Evolutionary conservation across 2,797 vertebrate species (phyloP).

Genomic region (Cryptoprocta ferox): DNA sequence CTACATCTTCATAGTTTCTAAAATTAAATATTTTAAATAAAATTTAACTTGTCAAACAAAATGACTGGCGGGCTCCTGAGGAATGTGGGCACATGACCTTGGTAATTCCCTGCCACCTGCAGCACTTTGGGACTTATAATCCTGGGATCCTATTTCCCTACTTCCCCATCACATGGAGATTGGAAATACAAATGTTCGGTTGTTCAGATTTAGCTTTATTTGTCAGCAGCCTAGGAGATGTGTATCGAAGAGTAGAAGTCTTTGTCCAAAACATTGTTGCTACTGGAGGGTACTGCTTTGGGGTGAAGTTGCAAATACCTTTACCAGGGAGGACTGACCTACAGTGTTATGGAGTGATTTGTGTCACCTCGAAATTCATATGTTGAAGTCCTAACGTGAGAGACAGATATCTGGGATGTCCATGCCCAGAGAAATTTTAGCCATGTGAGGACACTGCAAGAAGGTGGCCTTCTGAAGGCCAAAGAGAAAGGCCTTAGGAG

Average conservation of each 20-base stretch:
- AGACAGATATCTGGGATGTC: background rate
- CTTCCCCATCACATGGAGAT: background rate
- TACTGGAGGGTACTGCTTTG: background rate
- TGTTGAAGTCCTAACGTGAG: background rate
- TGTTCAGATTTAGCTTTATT: background rate
- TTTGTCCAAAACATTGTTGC: background rate
- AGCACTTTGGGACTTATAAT: background rate
- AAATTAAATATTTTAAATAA: constrained; percentile 15
- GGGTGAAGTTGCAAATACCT: background rate
- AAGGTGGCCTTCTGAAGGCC: background rate
- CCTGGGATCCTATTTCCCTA: background rate
- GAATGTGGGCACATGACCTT: background rate
- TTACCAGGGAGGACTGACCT: background rate
- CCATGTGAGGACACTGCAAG: background rate
- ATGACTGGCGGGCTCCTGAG: background rate
- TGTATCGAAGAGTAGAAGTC: background rate
- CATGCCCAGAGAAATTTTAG: background rate
- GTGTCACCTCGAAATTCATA: background rate
- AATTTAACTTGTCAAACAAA: background rate
- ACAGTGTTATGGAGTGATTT: background rate
- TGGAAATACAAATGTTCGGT: background rate
- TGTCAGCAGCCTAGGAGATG: background rate
- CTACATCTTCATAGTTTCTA: background rate
- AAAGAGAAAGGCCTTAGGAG: background rate
- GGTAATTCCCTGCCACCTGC: background rate